Evolutionary conservation across 2,113 vertebrate genomes (phyloP).

Genomic region (Rhodinocichla rosea): DNA sequence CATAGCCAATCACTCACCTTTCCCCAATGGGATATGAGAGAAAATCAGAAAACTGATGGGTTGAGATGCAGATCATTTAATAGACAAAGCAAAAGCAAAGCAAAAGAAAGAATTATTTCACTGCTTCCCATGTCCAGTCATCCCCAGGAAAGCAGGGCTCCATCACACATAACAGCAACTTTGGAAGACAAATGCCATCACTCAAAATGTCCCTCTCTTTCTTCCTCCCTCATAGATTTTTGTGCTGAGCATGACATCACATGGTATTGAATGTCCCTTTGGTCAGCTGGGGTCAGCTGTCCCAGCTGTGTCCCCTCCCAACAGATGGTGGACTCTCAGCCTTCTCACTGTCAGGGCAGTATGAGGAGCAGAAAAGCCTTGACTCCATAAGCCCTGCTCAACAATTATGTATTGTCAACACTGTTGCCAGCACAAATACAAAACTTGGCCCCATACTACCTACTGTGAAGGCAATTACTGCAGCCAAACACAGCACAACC

Average conservation of each 20-base stretch:
- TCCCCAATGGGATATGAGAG: background rate
- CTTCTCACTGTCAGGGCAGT: background rate
- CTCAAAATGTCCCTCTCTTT: background rate
- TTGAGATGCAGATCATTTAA: background rate
- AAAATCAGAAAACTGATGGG: background rate
- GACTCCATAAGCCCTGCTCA: background rate
- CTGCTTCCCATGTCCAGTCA: background rate
- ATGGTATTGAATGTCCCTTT: accelerated
- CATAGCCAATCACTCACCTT: background rate
- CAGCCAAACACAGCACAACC: background rate
- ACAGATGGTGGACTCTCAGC: background rate
- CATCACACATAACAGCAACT: no score
- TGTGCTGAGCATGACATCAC: background rate
- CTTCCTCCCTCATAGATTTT: background rate
- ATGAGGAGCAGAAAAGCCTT: background rate
- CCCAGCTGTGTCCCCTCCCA: background rate
- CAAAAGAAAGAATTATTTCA: background rate
- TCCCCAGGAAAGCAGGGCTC: background rate
- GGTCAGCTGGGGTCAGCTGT: background rate
- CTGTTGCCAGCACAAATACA: background rate
- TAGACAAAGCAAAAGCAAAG: background rate
- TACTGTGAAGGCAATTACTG: background rate
- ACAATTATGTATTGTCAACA: background rate
- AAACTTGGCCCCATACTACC: background rate
- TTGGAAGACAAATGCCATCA: background rate